phyloP scores from a whole-genome alignment of 2,797 vertebrate species.

The Hapalemur alaotrensis region DNA sequence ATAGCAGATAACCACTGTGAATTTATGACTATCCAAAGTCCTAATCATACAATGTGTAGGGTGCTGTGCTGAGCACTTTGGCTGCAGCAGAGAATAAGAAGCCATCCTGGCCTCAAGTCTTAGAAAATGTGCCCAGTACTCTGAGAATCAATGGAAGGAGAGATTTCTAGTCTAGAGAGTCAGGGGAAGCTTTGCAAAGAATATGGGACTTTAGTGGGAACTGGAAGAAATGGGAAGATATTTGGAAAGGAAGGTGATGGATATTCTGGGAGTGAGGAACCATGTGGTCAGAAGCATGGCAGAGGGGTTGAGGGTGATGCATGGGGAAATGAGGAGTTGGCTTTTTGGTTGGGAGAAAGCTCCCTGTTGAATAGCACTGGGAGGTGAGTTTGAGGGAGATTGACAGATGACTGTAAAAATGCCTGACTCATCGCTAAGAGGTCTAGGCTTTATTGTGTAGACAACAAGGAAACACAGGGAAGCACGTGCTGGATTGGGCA shows the following conservation, averaged over 20 bases:
- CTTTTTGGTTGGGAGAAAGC: background rate
- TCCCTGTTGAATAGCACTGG: background rate
- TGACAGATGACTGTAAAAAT: background rate
- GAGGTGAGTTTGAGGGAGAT: background rate
- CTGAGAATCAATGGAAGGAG: background rate
- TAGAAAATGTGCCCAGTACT: background rate
- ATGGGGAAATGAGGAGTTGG: background rate
- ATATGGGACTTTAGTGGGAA: background rate
- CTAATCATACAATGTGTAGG: background rate
- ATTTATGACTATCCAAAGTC: background rate
- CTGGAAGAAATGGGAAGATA: background rate
- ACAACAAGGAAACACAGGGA: background rate
- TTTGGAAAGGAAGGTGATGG: background rate
- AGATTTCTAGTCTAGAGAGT: background rate
- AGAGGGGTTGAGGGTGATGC: background rate
- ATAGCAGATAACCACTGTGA: background rate
- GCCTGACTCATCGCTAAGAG: background rate
- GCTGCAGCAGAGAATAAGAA: background rate
- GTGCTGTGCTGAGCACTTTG: background rate
- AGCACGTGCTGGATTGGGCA: no score
- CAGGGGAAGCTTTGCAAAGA: background rate
- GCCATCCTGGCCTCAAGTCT: background rate
- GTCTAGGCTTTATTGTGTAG: background rate
- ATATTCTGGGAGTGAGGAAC: background rate
- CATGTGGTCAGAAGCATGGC: background rate